Conservation (phyloP, 2,888 invertebrate species). For the Tetropium fuscum region DNA sequence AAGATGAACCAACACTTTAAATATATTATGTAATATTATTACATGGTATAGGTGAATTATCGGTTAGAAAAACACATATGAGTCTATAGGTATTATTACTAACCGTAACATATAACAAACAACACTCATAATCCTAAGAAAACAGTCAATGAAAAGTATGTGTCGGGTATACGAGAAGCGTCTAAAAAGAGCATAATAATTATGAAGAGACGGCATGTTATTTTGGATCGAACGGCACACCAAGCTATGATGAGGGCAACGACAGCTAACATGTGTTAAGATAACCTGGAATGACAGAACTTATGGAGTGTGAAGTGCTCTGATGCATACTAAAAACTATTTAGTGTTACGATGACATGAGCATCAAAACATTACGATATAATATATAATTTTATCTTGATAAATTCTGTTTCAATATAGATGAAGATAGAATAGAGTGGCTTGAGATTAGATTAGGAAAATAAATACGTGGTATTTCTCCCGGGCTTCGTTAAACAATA, state of each 20-base stretch:
- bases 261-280: slow-evolving; percentile 60
- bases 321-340: slow-evolving; percentile 51
- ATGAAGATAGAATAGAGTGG: slow-evolving; percentile 10
- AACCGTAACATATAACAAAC: background rate
- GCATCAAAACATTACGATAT: slow-evolving; percentile 46
- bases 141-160: background rate
- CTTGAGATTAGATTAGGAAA: background rate
- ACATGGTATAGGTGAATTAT: no score
- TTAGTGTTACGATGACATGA: slow-evolving; percentile 49
- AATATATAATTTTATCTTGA: slow-evolving; percentile 22
- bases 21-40: no score
- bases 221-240: slow-evolving; percentile 25
- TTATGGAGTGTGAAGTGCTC: slow-evolving; percentile 56
- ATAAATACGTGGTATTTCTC: no score
- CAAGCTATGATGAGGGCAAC: slow-evolving; percentile 47
- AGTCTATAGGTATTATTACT: no score
- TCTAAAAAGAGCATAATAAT: slow-evolving; percentile 20
- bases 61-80: no score
- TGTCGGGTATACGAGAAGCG: background rate
- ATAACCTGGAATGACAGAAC: slow-evolving; percentile 56
- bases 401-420: background rate
- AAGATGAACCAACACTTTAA: no score
- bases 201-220: slow-evolving; percentile 13
- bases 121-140: background rate
- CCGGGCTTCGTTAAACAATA: no score